Evolutionary conservation across 1,140 invertebrate species (phyloP), one percentile per base, ranked within the genome.

Genomic region (Drosophila serrata): DNA sequence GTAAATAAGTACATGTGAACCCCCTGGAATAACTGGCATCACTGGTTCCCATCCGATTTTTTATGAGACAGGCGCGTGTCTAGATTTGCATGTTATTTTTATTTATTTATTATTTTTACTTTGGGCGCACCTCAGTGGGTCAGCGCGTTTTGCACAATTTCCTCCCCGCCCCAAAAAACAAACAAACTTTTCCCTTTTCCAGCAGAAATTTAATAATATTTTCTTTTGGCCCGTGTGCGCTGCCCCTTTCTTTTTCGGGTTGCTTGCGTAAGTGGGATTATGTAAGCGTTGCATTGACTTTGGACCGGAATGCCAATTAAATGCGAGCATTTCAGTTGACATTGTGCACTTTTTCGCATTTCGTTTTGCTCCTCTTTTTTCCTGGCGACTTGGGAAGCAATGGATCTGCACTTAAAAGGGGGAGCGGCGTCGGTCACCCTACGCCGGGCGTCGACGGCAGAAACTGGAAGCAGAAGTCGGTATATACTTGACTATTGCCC

Each of bases 251-350:
- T 49, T 55, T 19, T 48, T 57, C 7, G 15, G 27, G 11, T 8
- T 24, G 60, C 62, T 88, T 88, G 81, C 79, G 79, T 88, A 87
- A 87, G 63, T 74, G 8, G 37, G 45, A 45, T 88, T 87, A 87
- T 76, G 65, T 88, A 88, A 88, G 75, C 75, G 65, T 88, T 80
- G 70, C 82, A 79, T 88, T 87, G 82, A 88, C 82, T 87, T 87
- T 88, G 82, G 75, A 87, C 79, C 65, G 64, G 51, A 82, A 77
- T 77, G 75, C 35, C 73, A 53, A 55, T 59, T 56, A 43, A 65
- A 72, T 49, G 19, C 27, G 39, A 46, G 39, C 63, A 37, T 65
- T 78, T 75, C 48, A 79, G 62, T 87, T 68, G 65, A 82, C 79
- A 82, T 69, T 76, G 62, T 78, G 63, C 64, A 85, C n/a, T 84